Percentiles rank a stretch among this genome's conserved stretches.
Evolutionary conservation across 2,113 vertebrate genomes (phyloP).

Genomic region (Xyrauchen texanus): DNA sequence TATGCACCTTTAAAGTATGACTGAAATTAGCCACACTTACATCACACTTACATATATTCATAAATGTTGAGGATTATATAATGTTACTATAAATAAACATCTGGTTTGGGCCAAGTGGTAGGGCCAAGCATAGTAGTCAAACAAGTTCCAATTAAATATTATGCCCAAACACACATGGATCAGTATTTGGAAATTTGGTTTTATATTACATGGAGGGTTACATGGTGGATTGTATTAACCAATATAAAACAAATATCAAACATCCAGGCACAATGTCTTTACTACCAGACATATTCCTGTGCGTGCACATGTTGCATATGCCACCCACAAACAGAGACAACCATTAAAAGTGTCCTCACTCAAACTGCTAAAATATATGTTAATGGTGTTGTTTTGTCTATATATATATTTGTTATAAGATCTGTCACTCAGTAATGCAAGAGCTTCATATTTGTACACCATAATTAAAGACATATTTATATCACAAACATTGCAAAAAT

Average conservation of each 20-base stretch:
- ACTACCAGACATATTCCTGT: not conserved
- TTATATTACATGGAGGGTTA: too few relatives aligned
- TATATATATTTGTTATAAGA: not conserved
- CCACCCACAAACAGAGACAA: conserved; percentile 18
- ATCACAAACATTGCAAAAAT: too few relatives aligned
- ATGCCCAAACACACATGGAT: too few relatives aligned
- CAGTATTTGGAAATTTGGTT: not conserved
- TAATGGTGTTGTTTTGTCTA: conserved; percentile 2
- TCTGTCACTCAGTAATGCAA: not conserved
- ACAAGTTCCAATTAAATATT: not conserved
- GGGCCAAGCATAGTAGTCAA: not conserved
- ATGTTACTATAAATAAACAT: not conserved
- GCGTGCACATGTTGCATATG: not conserved
- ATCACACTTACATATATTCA: not conserved
- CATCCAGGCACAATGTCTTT: not conserved
- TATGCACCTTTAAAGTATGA: not conserved
- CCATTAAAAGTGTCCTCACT: not conserved
- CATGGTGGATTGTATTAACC: not conserved
- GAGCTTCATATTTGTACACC: not conserved
- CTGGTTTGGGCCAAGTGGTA: not conserved
- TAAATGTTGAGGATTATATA: conserved; percentile 1
- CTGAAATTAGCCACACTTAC: not conserved
- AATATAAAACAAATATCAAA: not conserved
- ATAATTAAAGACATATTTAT: not conserved
- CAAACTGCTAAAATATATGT: not conserved